These are phyloP conservation scores for Heliopora coerulea DNA, from an alignment of 92 coral and sea anemone genomes.

Conservation along the genomic window DNA sequence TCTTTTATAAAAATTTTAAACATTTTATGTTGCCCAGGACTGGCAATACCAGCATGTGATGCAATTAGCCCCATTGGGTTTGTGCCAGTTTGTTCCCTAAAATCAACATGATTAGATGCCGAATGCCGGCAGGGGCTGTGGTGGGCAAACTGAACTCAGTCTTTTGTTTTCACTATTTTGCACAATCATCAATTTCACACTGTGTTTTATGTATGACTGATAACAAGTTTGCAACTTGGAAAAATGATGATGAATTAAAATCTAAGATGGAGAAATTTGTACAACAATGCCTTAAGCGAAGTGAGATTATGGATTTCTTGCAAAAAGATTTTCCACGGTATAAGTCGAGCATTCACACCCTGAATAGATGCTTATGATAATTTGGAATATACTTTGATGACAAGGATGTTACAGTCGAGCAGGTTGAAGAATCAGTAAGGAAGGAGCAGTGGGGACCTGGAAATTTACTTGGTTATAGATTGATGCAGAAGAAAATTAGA, in stretches of 20 bases:
- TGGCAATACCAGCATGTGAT: too few species aligned
- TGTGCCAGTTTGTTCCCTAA: too few species aligned
- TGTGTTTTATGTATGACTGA: too few species aligned
- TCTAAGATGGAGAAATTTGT: not conserved
- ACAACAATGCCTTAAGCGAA: not conserved
- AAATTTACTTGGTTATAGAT: not conserved
- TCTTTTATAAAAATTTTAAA: too few species aligned
- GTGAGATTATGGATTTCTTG: constrained; percentile 13
- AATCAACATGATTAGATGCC: too few species aligned
- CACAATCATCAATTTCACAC: too few species aligned
- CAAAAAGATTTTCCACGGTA: constrained; percentile 11
- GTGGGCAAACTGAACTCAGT: too few species aligned
- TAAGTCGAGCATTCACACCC: constrained; percentile 18
- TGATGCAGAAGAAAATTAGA: constrained; percentile 11
- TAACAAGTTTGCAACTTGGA: too few species aligned
- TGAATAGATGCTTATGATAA: not conserved
- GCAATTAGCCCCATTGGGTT: too few species aligned
- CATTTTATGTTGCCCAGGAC: too few species aligned
- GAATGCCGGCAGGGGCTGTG: too few species aligned
- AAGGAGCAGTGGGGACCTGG: not conserved
- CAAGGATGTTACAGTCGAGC: not conserved
- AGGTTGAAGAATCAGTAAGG: not conserved
- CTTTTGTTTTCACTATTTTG: too few species aligned
- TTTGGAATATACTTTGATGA: not conserved
- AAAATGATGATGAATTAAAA: not conserved